These are phyloP conservation scores for Lasaia peninsularis DNA, from an alignment of 1,140 invertebrate genomes.

Conservation along the genomic window DNA sequence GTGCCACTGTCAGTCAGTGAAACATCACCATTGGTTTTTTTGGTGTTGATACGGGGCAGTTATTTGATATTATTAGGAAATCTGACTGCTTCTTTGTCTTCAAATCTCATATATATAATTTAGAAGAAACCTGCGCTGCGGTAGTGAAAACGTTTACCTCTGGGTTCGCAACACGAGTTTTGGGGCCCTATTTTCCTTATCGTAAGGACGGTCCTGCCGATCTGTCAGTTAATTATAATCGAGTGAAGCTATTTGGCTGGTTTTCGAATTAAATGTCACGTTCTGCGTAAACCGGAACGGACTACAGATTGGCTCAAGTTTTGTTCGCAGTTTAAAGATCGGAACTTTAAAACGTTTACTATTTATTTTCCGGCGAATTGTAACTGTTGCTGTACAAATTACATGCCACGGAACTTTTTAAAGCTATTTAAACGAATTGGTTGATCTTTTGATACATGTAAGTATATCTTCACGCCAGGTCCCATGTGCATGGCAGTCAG, in stretches of 20 bases:
- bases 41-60: too few relatives aligned
- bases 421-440: not conserved
- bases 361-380: not conserved
- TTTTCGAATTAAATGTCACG: constrained; percentile 3
- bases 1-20: too few relatives aligned
- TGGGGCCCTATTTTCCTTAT: too few relatives aligned
- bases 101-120: too few relatives aligned
- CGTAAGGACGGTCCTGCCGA: not conserved
- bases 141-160: too few relatives aligned
- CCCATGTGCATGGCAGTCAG: too few relatives aligned
- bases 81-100: too few relatives aligned
- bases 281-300: not conserved
- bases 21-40: too few relatives aligned
- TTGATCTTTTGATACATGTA: not conserved
- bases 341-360: not conserved
- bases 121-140: too few relatives aligned
- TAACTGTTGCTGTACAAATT: not conserved
- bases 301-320: not conserved
- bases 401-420: not conserved
- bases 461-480: too few relatives aligned
- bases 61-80: too few relatives aligned
- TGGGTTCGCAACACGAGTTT: too few relatives aligned
- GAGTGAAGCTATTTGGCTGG: constrained; percentile 41
- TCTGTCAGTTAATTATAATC: constrained; percentile 53
- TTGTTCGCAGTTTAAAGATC: not conserved